These are phyloP conservation scores for Ceryle rudis DNA, from an alignment of 2,797 vertebrate species.

Conservation along the genomic window DNA sequence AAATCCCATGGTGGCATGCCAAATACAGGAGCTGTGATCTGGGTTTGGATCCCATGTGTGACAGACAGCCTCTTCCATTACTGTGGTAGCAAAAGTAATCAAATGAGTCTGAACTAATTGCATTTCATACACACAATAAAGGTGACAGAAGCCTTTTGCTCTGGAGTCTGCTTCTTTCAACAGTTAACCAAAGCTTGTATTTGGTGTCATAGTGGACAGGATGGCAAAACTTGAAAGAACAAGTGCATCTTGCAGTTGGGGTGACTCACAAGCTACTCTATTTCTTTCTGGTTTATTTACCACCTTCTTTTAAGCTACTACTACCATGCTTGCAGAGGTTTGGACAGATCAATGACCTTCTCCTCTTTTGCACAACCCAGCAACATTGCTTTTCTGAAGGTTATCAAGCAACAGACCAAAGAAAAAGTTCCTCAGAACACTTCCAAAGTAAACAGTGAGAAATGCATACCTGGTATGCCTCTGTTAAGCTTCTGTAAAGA, in stretches of 20 bases:
- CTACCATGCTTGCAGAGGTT: not conserved
- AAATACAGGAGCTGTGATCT: not conserved
- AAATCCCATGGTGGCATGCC: not conserved
- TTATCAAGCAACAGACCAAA: slow-evolving; percentile 24
- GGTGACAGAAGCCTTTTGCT: not conserved
- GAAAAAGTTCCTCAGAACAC: not conserved
- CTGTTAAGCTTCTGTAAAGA: not conserved
- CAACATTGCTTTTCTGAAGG: not conserved
- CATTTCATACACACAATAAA: not conserved
- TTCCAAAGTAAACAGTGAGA: slow-evolving; percentile 20
- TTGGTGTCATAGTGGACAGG: not conserved
- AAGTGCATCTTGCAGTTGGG: not conserved
- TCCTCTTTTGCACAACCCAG: not conserved
- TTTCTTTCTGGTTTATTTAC: not conserved
- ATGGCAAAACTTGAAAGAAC: not conserved
- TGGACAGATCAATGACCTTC: not conserved
- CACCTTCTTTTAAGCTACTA: not conserved
- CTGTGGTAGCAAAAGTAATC: not conserved
- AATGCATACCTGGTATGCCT: not conserved
- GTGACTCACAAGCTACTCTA: not conserved
- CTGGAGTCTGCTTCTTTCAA: not conserved
- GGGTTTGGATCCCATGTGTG: not conserved
- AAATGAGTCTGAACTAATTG: not conserved
- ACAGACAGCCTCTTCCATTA: not conserved
- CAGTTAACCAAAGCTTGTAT: not conserved